Percentiles rank a stretch among this genome's conserved stretches.
phyloP scores from a whole-genome alignment of 2,888 invertebrate genomes.

The Pyrrhia umbra region DNA sequence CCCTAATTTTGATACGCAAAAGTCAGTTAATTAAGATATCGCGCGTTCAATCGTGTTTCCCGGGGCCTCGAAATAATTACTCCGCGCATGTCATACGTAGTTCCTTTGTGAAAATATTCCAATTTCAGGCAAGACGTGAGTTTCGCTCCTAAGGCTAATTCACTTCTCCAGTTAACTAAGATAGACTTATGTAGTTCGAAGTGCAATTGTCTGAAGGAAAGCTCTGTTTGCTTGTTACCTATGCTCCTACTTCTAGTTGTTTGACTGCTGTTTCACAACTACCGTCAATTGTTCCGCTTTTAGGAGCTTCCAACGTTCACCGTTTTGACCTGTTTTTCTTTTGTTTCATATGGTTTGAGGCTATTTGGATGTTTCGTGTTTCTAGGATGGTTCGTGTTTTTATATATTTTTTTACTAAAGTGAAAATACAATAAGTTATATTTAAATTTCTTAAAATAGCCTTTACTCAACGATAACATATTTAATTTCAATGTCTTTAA shows the following conservation, averaged over 20 bases:
- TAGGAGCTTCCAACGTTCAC: conserved; percentile 28
- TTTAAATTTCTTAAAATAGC: no score
- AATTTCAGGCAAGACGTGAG: conserved; percentile 47
- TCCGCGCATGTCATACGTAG: conserved; percentile 45
- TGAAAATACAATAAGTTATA: no score
- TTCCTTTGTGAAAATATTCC: conserved; percentile 60
- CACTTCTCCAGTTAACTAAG: conserved; percentile 43
- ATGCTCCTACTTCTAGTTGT: conserved; percentile 26
- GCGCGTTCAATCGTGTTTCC: conserved; percentile 26
- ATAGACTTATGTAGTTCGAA: conserved; percentile 48
- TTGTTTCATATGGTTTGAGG: conserved; percentile 35
- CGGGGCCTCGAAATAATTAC: conserved; percentile 57
- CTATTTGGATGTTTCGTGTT: conserved; percentile 31
- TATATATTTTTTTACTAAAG: no score
- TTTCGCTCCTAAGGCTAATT: conserved; percentile 51
- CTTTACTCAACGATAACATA: no score
- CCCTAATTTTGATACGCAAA: conserved; percentile 32
- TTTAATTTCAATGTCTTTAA: not conserved
- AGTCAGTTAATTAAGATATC: conserved; percentile 43
- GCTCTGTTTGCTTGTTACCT: conserved; percentile 44
- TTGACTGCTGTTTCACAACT: conserved; percentile 25
- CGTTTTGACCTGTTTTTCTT: conserved; percentile 49
- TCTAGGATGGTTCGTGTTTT: conserved; percentile 7
- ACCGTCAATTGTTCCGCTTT: conserved; percentile 50
- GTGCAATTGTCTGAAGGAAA: conserved; percentile 41